Conservation (phyloP, 2,113 vertebrate species). For the Lepus timidus region DNA sequence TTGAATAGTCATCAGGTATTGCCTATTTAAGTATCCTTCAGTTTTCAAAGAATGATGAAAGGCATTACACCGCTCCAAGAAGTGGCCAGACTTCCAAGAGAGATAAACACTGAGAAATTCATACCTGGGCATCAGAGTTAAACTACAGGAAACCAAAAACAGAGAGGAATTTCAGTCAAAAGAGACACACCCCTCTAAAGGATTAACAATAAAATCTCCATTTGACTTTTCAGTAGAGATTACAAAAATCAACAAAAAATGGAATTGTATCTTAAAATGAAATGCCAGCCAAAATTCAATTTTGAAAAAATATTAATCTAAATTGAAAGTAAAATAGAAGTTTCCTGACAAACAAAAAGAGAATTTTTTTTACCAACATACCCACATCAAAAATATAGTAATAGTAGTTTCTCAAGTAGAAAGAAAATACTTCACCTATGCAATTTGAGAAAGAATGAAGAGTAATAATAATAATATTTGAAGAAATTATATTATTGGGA, state of each 20-base stretch:
- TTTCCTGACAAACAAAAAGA: background rate
- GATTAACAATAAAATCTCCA: background rate
- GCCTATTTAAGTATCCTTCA: background rate
- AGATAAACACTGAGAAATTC: background rate
- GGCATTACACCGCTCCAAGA: background rate
- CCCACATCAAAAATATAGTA: background rate
- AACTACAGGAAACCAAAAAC: background rate
- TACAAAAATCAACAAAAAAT: background rate
- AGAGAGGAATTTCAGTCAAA: background rate
- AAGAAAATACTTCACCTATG: background rate
- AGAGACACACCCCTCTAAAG: background rate
- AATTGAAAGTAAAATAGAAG: conserved; percentile 4
- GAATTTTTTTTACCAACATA: background rate
- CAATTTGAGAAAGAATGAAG: background rate
- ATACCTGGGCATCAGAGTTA: background rate
- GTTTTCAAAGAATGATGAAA: conserved; percentile 40
- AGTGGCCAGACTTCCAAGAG: background rate
- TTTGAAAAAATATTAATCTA: conserved; percentile 6
- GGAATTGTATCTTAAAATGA: background rate
- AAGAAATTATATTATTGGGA: background rate
- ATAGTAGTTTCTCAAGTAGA: background rate
- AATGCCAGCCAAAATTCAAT: background rate
- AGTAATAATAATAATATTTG: background rate
- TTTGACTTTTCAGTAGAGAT: conserved; percentile 6
- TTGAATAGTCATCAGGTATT: conserved; percentile 23